Evolutionary conservation across 2,888 invertebrate species (phyloP).

Genomic region (Slavum lentiscoides): DNA sequence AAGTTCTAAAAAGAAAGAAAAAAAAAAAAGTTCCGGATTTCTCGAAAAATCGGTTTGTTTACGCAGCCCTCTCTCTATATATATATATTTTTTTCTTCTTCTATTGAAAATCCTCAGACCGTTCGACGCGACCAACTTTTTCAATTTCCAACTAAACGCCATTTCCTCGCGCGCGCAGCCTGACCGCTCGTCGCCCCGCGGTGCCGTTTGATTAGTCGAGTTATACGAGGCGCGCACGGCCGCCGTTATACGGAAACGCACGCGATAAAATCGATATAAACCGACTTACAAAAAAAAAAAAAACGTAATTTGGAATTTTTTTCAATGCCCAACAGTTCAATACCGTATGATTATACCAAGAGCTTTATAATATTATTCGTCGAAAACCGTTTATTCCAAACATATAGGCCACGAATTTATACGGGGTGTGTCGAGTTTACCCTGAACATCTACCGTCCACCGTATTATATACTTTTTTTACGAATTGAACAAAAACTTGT

Average conservation of each 20-base stretch:
- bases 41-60: conserved; percentile 35
- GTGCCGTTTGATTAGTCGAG: neutral
- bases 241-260: neutral
- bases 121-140: conserved; percentile 34
- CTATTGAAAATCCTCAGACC: conserved; percentile 23
- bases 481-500: too few relatives aligned
- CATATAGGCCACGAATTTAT: too few relatives aligned
- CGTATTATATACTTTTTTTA: too few relatives aligned
- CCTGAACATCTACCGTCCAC: too few relatives aligned
- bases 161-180: neutral
- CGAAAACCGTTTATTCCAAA: too few relatives aligned
- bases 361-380: too few relatives aligned
- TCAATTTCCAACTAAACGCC: conserved; percentile 23
- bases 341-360: too few relatives aligned
- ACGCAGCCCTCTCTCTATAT: neutral
- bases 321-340: too few relatives aligned
- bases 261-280: neutral
- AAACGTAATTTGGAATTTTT: neutral
- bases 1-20: conserved; percentile 44
- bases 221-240: neutral
- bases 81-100: neutral
- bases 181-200: neutral
- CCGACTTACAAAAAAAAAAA: neutral
- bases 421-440: too few relatives aligned
- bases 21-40: conserved; percentile 11